Percentiles rank a stretch among this genome's conserved stretches.
phyloP scores from a whole-genome alignment of 2,113 vertebrate species.

The Notechis scutatus region DNA sequence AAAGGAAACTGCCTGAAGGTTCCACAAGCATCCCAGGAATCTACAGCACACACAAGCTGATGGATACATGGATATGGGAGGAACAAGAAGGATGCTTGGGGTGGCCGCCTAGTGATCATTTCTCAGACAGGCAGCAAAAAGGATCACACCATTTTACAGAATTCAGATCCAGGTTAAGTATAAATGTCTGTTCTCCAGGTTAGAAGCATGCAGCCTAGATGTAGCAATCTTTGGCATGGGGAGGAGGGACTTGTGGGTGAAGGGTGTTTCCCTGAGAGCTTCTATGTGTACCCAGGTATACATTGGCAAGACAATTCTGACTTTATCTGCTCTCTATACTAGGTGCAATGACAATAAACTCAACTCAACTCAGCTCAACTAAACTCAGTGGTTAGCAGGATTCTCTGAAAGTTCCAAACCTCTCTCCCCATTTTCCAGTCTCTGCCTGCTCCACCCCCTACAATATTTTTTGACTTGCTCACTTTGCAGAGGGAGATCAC shows the following conservation, averaged over 20 bases:
- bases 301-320: not conserved
- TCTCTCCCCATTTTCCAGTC: not conserved
- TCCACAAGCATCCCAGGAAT: slow-evolving; percentile 31
- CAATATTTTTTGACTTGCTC: not conserved
- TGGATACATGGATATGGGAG: not conserved
- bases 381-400: not conserved
- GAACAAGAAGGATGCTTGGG: slow-evolving; percentile 11
- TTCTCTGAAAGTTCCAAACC: not conserved
- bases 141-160: not conserved
- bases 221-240: too few species aligned
- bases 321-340: not conserved
- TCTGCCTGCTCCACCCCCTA: not conserved
- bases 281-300: not conserved
- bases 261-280: not conserved
- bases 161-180: not conserved
- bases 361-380: too few species aligned
- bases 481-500: not conserved
- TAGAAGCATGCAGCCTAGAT: not conserved
- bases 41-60: not conserved
- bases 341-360: too few species aligned
- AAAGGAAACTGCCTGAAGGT: slow-evolving; percentile 32
- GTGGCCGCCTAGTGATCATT: not conserved
- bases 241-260: not conserved
- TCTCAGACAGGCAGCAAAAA: not conserved
- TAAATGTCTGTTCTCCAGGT: not conserved